Conservation (phyloP, 1,140 invertebrate genomes). For the Panagrolaimus sp. region DNA sequence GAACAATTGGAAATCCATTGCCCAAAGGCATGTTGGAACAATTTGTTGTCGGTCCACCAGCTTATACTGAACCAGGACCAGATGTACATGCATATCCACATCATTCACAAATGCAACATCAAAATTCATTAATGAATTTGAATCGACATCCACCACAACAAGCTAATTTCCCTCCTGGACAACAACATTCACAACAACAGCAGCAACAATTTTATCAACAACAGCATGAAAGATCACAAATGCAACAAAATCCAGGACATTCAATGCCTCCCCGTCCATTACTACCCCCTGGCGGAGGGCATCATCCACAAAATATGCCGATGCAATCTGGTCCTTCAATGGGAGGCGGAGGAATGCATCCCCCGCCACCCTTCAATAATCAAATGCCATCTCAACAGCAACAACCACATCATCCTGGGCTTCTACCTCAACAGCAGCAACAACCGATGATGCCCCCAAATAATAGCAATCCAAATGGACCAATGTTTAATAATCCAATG, state of each 20-base stretch:
- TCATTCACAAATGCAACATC: no score
- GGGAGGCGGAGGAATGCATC: not conserved
- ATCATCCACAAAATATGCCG: not conserved
- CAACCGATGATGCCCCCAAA: no score
- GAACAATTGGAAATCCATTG: conserved; percentile 1
- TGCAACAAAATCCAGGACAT: not conserved
- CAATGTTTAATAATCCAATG: no score
- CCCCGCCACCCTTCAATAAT: not conserved
- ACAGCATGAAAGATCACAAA: not conserved
- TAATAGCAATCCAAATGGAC: no score
- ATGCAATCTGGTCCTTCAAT: no score
- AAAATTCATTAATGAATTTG: no score
- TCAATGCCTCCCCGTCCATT: not conserved
- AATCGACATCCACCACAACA: no score
- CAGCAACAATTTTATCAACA: not conserved
- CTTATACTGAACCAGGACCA: not conserved
- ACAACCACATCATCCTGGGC: no score
- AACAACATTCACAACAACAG: not conserved
- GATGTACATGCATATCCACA: no score
- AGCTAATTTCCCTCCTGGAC: not conserved
- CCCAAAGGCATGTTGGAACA: not conserved
- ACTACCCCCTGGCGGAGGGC: not conserved
- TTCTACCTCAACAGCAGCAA: no score
- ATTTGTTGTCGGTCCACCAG: not conserved
- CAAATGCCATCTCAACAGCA: not conserved